These are phyloP conservation scores for Lepus oiostolus DNA, from an alignment of 2,797 vertebrate genomes.

Conservation along the genomic window DNA sequence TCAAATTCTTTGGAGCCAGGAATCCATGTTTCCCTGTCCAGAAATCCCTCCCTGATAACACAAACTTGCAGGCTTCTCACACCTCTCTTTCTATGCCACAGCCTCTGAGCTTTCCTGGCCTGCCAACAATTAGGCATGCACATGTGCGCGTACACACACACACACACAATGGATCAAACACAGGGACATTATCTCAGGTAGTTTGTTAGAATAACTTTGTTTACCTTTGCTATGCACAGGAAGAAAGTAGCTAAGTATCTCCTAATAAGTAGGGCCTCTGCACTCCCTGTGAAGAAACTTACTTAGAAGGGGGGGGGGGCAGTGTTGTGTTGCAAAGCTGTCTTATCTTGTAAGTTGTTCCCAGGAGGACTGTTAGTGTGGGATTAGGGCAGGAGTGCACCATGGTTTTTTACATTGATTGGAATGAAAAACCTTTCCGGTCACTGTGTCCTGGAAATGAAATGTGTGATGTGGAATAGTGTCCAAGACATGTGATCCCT, in stretches of 20 bases:
- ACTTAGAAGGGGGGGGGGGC: background rate
- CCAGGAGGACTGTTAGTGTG: background rate
- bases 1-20: background rate
- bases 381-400: background rate
- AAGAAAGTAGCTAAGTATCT: background rate
- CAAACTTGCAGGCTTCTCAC: background rate
- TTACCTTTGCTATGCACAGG: background rate
- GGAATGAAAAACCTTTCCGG: constrained; percentile 72
- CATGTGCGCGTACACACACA: background rate
- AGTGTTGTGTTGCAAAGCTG: background rate
- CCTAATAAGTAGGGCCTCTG: background rate
- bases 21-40: constrained; percentile 8
- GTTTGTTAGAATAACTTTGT: constrained; percentile 1
- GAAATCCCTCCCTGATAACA: background rate
- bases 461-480: constrained; percentile 76
- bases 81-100: background rate
- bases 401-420: background rate
- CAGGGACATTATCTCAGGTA: background rate
- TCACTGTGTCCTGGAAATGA: constrained; percentile 80
- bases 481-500: constrained; percentile 70
- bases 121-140: background rate
- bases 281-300: background rate
- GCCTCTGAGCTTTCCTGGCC: background rate
- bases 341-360: constrained; percentile 6
- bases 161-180: background rate